A percentile compares a stretch with the other conserved stretches of the same genome.
phyloP scores from a whole-genome alignment of 1,140 invertebrate genomes.

The Orchesella cincta region DNA sequence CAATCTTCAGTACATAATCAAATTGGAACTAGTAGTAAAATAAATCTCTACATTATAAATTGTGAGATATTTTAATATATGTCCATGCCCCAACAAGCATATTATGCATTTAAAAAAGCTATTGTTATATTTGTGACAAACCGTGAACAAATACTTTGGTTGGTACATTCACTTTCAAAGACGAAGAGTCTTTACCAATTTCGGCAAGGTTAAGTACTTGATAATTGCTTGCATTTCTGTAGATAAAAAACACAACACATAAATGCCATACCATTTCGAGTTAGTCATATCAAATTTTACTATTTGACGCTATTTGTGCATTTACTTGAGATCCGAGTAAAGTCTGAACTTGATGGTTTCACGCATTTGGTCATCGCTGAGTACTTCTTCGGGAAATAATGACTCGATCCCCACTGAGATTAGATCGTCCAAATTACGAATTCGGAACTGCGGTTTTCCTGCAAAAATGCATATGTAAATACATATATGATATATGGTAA shows the following conservation, averaged over 20 bases:
- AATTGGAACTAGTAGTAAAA: no score
- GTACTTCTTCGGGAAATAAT: constrained; percentile 26
- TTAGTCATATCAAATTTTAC: no score
- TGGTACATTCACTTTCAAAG: constrained; percentile 59
- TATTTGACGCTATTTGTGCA: background rate
- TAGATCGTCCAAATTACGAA: constrained; percentile 6
- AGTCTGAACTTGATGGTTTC: constrained; percentile 10
- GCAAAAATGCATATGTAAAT: no score
- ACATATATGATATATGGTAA: background rate
- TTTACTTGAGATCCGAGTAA: constrained; percentile 20
- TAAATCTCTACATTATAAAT: no score
- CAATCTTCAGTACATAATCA: no score
- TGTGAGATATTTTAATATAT: no score
- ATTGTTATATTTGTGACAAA: background rate
- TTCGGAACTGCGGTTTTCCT: constrained; percentile 5
- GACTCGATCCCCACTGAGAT: constrained; percentile 20
- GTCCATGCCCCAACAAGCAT: no score
- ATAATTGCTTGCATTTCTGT: constrained; percentile 25
- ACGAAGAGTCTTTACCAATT: constrained; percentile 27
- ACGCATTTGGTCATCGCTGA: background rate
- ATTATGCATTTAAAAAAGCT: background rate
- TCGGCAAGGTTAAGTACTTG: background rate
- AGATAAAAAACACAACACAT: constrained; percentile 18
- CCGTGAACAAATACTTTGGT: constrained; percentile 51
- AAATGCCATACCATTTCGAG: no score